Base-by-base conservation (phyloP, 2,888 invertebrate genomes). In the Augochlorella aurata region DNA sequence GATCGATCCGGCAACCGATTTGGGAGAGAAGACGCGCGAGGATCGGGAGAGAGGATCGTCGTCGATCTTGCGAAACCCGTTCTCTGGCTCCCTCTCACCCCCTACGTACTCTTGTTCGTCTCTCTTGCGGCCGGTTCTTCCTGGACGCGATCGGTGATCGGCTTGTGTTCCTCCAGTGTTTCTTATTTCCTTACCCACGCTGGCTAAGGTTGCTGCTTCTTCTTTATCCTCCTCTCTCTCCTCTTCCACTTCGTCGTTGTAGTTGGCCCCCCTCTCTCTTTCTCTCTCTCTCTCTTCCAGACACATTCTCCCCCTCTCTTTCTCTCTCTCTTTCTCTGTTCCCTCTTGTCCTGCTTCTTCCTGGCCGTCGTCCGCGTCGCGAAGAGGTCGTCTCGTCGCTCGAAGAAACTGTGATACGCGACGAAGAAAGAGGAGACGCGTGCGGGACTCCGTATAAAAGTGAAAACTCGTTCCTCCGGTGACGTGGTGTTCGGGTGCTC, bases 381-480 rank as follows among this genome's bases (percentile, higher is more conserved):
- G 58, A 79, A 38, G 71, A 54, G 54, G 10, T 66, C 21, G 47
- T 29, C 50, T 69, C 54, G 69, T 54, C 58, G 72, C 24, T 16
- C 69, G 73, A 68, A 75, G 71, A 75, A 81, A 82, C 80, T 52
- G 84, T 78, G 86, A 75, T 74, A 83, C 74, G 75, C 65, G 80
- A 45, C 21, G 65, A 75, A 74, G 72, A 58, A 76, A 81, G 81
- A 83, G 58, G 68, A 75, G 79, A 78, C 72, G 77, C 69, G 66
- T 49, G 76, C 74, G 74, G 76, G 71, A 80, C 79, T 69, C 70
- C 44, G 79, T 82, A 74, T 52, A 85, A 88, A 88, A 86, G 87
- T 88, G 88, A 85, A 88, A 88, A 88, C 86, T 81, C 77, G 83
- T 85, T 85, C 66, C 79, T 83, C 74, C 79, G 76, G 74, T 75